phyloP scores from a whole-genome alignment of 2,888 invertebrate genomes.

The Piscicola geometra region DNA sequence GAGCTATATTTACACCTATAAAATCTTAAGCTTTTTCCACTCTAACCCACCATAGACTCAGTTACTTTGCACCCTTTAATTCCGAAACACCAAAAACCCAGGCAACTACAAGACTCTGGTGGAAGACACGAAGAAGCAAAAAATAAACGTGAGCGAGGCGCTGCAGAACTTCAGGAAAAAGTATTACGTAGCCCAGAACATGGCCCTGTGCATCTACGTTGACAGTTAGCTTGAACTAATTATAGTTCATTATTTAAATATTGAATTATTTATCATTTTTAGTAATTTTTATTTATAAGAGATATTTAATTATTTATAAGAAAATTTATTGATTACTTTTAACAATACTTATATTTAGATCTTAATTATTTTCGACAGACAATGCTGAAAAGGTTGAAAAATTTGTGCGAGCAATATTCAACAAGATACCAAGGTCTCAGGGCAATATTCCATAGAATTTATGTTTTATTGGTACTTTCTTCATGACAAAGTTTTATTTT shows the following conservation, averaged over 20 bases:
- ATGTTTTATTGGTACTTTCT: no score
- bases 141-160: conserved; percentile 62
- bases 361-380: conserved; percentile 44
- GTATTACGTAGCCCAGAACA: conserved; percentile 80
- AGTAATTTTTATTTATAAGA: no score
- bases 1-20: no score
- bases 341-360: neutral
- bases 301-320: neutral
- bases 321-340: neutral
- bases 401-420: conserved; percentile 66
- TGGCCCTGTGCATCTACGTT: conserved; percentile 76
- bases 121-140: conserved; percentile 46
- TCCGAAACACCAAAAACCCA: conserved; percentile 35
- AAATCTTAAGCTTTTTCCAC: no score
- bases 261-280: no score
- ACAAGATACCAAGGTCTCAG: conserved; percentile 68
- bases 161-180: conserved; percentile 71
- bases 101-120: conserved; percentile 52
- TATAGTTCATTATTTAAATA: no score
- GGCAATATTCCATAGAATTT: no score
- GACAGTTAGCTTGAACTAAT: conserved; percentile 26
- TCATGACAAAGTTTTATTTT: no score
- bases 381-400: conserved; percentile 63
- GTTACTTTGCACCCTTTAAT: no score
- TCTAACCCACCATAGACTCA: no score